These are phyloP conservation scores for Neogobius melanostomus DNA, from an alignment of 2,113 vertebrate species.

Conservation along the genomic window DNA sequence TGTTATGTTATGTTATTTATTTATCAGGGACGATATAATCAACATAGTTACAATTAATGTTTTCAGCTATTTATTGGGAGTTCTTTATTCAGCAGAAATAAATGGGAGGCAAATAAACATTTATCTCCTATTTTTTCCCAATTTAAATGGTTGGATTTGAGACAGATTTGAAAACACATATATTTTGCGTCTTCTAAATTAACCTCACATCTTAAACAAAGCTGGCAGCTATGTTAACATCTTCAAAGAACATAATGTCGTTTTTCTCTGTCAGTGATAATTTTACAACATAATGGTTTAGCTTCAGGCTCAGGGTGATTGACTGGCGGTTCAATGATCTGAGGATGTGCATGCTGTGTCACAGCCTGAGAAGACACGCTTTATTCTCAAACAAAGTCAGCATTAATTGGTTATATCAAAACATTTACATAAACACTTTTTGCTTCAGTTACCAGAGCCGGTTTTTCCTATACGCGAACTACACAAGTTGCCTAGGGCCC, in stretches of 20 bases:
- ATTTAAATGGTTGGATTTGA: not conserved
- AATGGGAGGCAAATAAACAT: not conserved
- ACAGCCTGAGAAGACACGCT: slow-evolving; percentile 13
- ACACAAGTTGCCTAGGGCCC: no score
- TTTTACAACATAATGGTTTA: not conserved
- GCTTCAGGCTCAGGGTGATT: slow-evolving; percentile 10
- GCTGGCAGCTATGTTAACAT: not conserved
- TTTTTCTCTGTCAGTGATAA: not conserved
- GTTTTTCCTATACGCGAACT: no score
- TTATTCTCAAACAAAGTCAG: slow-evolving; percentile 8
- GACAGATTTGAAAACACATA: not conserved
- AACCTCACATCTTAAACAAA: slow-evolving; percentile 8
- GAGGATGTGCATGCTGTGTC: slow-evolving; percentile 8
- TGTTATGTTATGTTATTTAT: no score
- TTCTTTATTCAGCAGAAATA: not conserved
- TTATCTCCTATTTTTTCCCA: not conserved
- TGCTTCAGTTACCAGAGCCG: not conserved
- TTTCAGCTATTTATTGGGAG: not conserved
- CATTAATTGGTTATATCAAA: slow-evolving; percentile 41
- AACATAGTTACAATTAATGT: no score
- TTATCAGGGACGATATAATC: no score
- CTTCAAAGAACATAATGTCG: not conserved
- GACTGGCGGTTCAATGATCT: slow-evolving; percentile 26
- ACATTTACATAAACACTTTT: slow-evolving; percentile 38
- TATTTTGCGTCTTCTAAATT: not conserved